Conservation (phyloP, 2,888 invertebrate species). For the Eurois occulta region DNA sequence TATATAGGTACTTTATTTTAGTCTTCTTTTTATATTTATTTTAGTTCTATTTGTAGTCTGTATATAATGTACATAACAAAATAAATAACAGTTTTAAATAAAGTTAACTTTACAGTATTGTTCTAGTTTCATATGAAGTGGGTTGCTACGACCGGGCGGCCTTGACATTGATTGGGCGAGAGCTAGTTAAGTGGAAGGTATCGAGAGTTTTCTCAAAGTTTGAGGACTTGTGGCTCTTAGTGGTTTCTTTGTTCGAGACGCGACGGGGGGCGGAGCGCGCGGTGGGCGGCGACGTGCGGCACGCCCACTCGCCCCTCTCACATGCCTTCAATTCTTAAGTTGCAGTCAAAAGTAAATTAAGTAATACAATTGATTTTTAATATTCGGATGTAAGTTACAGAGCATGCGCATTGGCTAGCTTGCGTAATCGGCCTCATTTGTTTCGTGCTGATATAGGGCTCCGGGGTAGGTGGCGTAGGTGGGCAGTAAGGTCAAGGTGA, state of each 20-base stretch:
- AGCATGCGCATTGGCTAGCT: not conserved
- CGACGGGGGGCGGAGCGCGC: slow-evolving; percentile 48
- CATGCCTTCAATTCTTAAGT: not conserved
- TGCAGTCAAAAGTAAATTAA: not conserved
- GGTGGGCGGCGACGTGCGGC: slow-evolving; percentile 46
- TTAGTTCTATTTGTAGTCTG: too few species aligned
- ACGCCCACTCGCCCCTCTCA: slow-evolving; percentile 51
- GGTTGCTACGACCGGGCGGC: not conserved
- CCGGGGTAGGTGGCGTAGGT: too few species aligned
- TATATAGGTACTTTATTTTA: too few species aligned
- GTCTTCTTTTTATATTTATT: too few species aligned
- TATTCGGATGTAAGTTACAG: not conserved
- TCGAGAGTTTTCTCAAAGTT: not conserved
- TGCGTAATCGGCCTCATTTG: not conserved
- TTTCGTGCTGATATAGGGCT: not conserved
- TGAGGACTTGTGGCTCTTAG: not conserved
- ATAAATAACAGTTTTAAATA: not conserved
- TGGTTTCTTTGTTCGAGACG: slow-evolving; percentile 24
- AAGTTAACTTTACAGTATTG: not conserved
- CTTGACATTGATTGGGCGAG: not conserved
- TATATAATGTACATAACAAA: too few species aligned
- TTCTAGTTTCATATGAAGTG: slow-evolving; percentile 15
- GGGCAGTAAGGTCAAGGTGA: not conserved
- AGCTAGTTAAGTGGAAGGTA: not conserved
- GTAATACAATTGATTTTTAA: not conserved